Base-by-base conservation (phyloP, 2,113 vertebrate genomes). In the Indicator indicator region DNA sequence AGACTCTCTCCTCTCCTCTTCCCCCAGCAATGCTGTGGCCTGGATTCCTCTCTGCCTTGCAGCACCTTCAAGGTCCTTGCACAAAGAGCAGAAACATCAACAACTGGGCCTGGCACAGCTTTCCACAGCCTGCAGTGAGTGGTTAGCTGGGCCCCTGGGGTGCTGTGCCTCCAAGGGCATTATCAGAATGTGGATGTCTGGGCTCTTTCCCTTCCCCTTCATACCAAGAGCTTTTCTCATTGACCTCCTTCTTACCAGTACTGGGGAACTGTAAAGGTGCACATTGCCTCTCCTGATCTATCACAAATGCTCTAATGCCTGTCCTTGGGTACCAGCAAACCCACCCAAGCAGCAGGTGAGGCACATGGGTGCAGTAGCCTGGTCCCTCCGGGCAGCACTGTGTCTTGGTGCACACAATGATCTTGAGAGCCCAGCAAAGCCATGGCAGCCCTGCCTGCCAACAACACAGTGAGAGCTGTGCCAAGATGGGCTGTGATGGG, bases 381-480 rank as follows among this genome's bases (percentile, higher is more conserved):
- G 5, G 40, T 55, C 20, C 38, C 56, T 18, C 16, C 8, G 32
- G 32, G 44, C 32, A 32, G 48, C 68, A 58, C 26, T 8, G 30
- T n/a, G 20, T 87, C 23, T 67, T 7, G 0, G 3, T 56, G 65
- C 58, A 58, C 63, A 52, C 55, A 63, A 5, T 3, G 42, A n/a
- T 32, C 38, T 36, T 12, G 12, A 72, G 36, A 1, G 11, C 38
- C 44, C 79, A 73, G 15, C 42, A 46, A 73, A 36, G 32, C 13
- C 64, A 5, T 32, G 36, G 55, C 50, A 67, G 46, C 36, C 14
- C 50, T 27, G 27, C 26, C 69, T 79, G 50, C 30, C 83, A 40
- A 32, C 9, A 59, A 6, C 33, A 20, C 14, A 12, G 71, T 0
- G 2, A 85, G 28, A 44, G 20, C 74, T 1, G 0, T 2, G 2